Base-by-base conservation (phyloP, 2,888 invertebrate genomes). In the Antitype chi region DNA sequence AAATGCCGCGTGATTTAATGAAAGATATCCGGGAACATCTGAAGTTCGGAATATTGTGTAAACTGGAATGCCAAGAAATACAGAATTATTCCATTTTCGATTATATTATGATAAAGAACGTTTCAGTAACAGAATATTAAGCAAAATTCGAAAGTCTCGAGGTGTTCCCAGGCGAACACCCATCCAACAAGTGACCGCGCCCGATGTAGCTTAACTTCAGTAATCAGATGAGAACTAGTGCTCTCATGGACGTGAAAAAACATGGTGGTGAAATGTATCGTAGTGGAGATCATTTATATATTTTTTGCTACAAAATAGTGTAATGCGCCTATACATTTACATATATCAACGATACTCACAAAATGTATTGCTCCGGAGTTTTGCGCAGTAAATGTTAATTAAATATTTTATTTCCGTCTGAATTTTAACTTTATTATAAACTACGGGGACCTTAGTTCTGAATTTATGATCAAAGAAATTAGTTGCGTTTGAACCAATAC, bases 121-220 rank as follows among this genome's bases (percentile, higher is more conserved):
- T 49, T 66, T 15, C 1, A 60, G 43, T 23, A 5, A 28, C 38
- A 28, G 2, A 70, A 17, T 25, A 63, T 25, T 28, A 11, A 47
- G 8, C 8, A 66, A 49, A 15, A 89, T 89, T 88, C 89, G 43
- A 90, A 92, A 89, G 87, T 87, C 89, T 92, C 89, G 91, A 82
- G 89, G 90, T 91, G 89, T 92, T 92, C 90, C 90, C 90, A 91
- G 88, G 91, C 90, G 90, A 93, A 94, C 93, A 94, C 93, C 94
- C 94, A 94, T 94, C 94, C 93, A 94, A 94, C 93, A 94, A 94
- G 93, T 94, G 92, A 94, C 92, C 91, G 89, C 93, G 93, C 93
- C 92, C 93, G 92, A 94, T 91, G 93, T 93, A 93, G 94, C 93
- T 94, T 94, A 93, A 93, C 93, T 94, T 94, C 93, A 91, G 93